Percentiles rank a stretch among this genome's conserved stretches.
phyloP scores from a whole-genome alignment of 2,113 vertebrate species.

The Indicator indicator region DNA sequence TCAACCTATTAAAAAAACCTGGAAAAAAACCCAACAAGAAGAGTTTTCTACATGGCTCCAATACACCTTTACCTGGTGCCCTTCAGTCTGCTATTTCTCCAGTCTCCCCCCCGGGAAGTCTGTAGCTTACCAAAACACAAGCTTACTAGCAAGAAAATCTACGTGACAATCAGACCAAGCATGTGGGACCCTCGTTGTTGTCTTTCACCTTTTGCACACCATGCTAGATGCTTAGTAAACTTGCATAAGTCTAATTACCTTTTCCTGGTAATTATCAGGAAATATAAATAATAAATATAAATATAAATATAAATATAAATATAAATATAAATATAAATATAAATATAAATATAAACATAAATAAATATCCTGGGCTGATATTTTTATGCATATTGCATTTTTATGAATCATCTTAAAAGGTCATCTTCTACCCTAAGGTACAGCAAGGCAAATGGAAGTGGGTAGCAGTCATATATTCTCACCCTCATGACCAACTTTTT shows the following conservation, averaged over 20 bases:
- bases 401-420: neutral
- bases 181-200: neutral
- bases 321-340: too few relatives aligned
- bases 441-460: neutral
- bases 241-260: neutral
- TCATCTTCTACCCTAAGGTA: neutral
- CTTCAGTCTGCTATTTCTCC: conserved; percentile 62
- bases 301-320: too few relatives aligned
- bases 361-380: neutral
- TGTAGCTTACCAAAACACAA: conserved; percentile 17
- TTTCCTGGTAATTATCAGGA: neutral
- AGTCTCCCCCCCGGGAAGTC: neutral
- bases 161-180: neutral
- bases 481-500: neutral
- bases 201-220: neutral
- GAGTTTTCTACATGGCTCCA: conserved; percentile 5
- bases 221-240: neutral
- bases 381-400: neutral
- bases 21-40: neutral
- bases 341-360: too few relatives aligned
- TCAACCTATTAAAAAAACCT: conserved; percentile 25
- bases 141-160: conserved; percentile 4
- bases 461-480: neutral
- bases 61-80: conserved; percentile 71
- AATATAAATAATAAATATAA: too few relatives aligned